Evolutionary conservation across 1,140 invertebrate species (phyloP), one percentile per base, ranked within the genome.

Genomic region (Brachionus paranguensis): DNA sequence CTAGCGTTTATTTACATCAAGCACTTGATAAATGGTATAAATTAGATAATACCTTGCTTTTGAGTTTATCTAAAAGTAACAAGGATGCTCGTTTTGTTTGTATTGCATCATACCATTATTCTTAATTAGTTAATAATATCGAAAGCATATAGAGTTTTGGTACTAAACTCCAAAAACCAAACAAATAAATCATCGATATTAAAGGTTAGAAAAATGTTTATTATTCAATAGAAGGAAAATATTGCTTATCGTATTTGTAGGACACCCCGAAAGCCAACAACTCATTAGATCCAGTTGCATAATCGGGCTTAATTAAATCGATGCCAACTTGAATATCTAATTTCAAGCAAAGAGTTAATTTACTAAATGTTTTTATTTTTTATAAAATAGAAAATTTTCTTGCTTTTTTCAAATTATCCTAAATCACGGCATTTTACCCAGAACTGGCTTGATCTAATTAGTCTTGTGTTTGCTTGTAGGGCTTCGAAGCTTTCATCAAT

Each of bases 171-270:
- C 14, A 11, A 68, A 33, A 33, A 43, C 17, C 41, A 72, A 72
- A 41, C 27, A 43, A 43, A 41, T 72, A 41, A 41, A 41, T 72
- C 37, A 43, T 72, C 37, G 14, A 41, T 72, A 29, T 20, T 41
- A 72, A 72, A 72, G 68, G 68, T 72, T 72, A 72, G 37, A 72
- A 41, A 41, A 72, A 72, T 72, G 68, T 72, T 72, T 72, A 43
- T 72, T 20, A 43, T 72, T 72, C 27, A 68, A 29, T n/a, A 37
- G 12, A 68, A 33, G 27, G 33, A 68, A 33, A 68, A 33, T 24
- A 68, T n/a, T n/a, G 33, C 65, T 68, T 41, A 68, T 72, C 68
- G 43, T 72, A 72, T 41, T 41, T 20, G 7, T 72, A 17, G 68
- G 68, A 72, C 68, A 72, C 68, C 68, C 41, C 8, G 20, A 68